Evolutionary conservation across 1,140 invertebrate species (phyloP).

Genomic region (Cotesia chilonis): DNA sequence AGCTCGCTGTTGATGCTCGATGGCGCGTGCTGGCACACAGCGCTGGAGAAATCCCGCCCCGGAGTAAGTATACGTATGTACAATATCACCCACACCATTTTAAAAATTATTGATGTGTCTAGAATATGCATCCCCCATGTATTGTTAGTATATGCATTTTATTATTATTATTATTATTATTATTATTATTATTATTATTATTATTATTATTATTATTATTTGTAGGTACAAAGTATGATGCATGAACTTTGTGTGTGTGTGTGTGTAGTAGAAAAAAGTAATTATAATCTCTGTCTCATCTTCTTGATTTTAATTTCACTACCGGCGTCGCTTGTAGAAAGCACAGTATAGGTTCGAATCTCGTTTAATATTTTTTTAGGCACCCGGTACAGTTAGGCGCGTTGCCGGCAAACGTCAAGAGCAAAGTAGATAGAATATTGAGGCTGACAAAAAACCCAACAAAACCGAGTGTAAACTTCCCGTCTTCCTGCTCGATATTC

Average conservation of each 20-base stretch:
- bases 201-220: too few species aligned
- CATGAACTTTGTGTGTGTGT: too few species aligned
- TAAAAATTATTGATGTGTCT: conserved; percentile 23
- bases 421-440: background rate
- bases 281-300: background rate
- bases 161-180: too few species aligned
- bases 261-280: conserved; percentile 7
- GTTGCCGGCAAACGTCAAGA: conserved; percentile 10
- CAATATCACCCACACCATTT: conserved; percentile 33
- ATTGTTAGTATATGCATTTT: background rate
- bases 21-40: conserved; percentile 65
- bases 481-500: conserved; percentile 14
- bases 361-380: conserved; percentile 16
- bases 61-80: conserved; percentile 59
- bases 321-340: conserved; percentile 9
- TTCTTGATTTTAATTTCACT: conserved; percentile 5
- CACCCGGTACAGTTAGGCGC: background rate
- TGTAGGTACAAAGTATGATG: too few species aligned
- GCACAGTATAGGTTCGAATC: background rate
- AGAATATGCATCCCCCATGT: conserved; percentile 14
- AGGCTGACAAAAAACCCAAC: conserved; percentile 4
- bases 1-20: conserved; percentile 59
- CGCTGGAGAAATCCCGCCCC: conserved; percentile 66
- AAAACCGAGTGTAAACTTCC: conserved; percentile 23
- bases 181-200: too few species aligned